Conservation (phyloP, 2,888 invertebrate species). For the Diaperis boleti region DNA sequence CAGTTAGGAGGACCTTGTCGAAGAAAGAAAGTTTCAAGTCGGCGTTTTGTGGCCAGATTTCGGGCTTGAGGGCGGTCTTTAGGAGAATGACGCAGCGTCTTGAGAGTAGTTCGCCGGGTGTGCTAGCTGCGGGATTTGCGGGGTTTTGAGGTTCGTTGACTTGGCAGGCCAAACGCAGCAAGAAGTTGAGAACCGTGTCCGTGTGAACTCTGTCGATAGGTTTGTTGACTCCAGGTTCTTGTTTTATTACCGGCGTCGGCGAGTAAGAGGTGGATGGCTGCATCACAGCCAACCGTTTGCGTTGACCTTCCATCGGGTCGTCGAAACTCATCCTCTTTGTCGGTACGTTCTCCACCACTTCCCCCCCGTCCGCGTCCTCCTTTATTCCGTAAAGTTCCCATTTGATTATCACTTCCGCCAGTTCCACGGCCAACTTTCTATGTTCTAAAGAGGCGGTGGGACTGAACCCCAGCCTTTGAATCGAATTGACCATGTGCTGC, state of each 20-base stretch:
- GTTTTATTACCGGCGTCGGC: constrained; percentile 54
- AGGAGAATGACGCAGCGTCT: constrained; percentile 87
- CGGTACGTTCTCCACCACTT: constrained; percentile 56
- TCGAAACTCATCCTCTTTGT: constrained; percentile 62
- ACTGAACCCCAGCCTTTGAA: constrained; percentile 92
- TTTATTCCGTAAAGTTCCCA: constrained; percentile 94
- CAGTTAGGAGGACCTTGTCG: constrained; percentile 82
- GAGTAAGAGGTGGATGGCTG: constrained; percentile 51
- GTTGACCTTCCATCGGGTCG: constrained; percentile 48
- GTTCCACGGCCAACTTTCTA: constrained; percentile 91
- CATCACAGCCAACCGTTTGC: constrained; percentile 61
- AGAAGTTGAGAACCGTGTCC: constrained; percentile 91
- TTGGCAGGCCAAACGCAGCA: constrained; percentile 92
- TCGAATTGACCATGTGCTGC: constrained; percentile 93
- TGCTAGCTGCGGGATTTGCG: constrained; percentile 66
- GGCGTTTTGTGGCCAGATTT: constrained; percentile 93
- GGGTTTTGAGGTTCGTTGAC: constrained; percentile 72
- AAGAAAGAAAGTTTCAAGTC: constrained; percentile 93
- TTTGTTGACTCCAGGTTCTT: constrained; percentile 78
- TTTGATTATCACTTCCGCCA: constrained; percentile 97
- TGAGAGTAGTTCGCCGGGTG: constrained; percentile 78
- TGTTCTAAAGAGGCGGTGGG: constrained; percentile 91
- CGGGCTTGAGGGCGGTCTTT: constrained; percentile 91
- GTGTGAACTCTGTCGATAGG: constrained; percentile 90
- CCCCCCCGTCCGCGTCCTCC: constrained; percentile 74